Evolutionary conservation across 1,140 invertebrate genomes (phyloP).

Genomic region (Kradibia gibbosae): DNA sequence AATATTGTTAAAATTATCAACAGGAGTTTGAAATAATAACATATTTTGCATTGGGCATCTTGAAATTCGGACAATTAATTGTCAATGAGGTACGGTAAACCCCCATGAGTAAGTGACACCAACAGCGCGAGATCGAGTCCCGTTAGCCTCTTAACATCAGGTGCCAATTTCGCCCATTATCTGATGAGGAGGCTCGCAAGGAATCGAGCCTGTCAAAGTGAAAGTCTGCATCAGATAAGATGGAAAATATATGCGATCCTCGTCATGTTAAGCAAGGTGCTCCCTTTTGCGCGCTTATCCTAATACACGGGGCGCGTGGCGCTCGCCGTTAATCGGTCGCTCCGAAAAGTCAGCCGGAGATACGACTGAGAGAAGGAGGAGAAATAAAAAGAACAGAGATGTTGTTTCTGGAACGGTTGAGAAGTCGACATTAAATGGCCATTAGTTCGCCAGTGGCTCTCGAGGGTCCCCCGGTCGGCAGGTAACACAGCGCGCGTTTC

Average conservation of each 20-base stretch:
- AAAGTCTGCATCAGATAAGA: conserved; percentile 46
- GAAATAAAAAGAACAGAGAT: conserved; percentile 53
- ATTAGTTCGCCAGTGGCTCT: conserved; percentile 49
- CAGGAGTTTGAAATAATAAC: no score
- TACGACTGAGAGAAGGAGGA: background rate
- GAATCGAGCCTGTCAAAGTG: conserved; percentile 44
- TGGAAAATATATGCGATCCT: conserved; percentile 27
- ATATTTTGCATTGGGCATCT: background rate
- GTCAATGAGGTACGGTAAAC: background rate
- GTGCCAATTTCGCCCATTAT: conserved; percentile 33
- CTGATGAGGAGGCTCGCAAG: conserved; percentile 13
- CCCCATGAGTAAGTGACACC: background rate
- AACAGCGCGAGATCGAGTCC: conserved; percentile 28
- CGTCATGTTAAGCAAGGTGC: conserved; percentile 20
- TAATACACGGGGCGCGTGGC: conserved; percentile 44
- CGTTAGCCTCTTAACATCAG: conserved; percentile 47
- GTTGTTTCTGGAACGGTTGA: conserved; percentile 32
- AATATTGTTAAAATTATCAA: no score
- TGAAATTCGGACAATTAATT: background rate
- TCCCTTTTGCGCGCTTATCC: conserved; percentile 19
- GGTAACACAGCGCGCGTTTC: conserved; percentile 44
- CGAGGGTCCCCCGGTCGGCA: conserved; percentile 36
- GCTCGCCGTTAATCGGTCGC: conserved; percentile 17
- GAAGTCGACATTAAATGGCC: conserved; percentile 53
- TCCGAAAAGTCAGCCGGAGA: background rate